These are phyloP conservation scores for Macrochelys suwanniensis DNA, from an alignment of 2,797 vertebrate species.

Conservation along the genomic window DNA sequence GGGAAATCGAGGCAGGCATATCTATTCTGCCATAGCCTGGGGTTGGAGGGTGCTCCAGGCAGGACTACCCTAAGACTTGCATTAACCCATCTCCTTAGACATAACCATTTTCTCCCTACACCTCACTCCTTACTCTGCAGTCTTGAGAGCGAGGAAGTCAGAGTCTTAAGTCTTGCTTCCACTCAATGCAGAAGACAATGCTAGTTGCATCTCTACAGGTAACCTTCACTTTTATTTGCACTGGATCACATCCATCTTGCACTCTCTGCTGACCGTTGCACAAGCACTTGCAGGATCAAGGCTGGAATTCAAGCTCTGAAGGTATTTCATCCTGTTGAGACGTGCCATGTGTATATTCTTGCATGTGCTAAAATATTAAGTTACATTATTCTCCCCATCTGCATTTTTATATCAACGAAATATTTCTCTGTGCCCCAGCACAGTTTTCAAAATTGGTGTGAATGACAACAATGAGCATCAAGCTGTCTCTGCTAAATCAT, in stretches of 20 bases:
- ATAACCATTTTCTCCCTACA: neutral
- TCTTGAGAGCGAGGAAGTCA: neutral
- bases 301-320: neutral
- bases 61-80: neutral
- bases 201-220: neutral
- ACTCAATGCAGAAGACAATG: neutral
- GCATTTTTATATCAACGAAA: constrained; percentile 62
- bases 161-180: neutral
- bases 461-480: constrained; percentile 44
- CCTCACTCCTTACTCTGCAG: neutral
- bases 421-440: constrained; percentile 54
- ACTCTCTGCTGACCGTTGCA: neutral
- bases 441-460: constrained; percentile 60
- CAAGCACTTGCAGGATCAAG: neutral
- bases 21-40: neutral
- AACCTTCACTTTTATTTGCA: rapidly evolving
- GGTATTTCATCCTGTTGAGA: constrained; percentile 22
- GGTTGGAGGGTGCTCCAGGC: neutral
- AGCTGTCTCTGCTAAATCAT: constrained; percentile 51
- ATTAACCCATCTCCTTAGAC: neutral
- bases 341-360: constrained; percentile 18
- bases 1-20: neutral
- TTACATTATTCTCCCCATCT: constrained; percentile 30
- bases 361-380: constrained; percentile 35
- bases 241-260: neutral